phyloP scores from a whole-genome alignment of 2,888 invertebrate species.

The Allygus modestus region DNA sequence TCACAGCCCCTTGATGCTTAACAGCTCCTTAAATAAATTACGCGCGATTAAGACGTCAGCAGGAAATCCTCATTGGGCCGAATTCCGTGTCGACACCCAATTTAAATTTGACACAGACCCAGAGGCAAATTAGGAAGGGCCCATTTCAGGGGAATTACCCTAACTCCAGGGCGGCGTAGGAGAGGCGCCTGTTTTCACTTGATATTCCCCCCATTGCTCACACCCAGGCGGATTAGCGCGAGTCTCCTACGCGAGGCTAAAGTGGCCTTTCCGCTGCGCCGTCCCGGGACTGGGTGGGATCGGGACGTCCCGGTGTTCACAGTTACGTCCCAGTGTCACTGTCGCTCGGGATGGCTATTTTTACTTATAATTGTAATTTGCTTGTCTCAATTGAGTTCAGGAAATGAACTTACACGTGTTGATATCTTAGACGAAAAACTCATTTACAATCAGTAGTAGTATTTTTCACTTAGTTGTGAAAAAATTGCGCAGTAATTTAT shows the following conservation, averaged over 20 bases:
- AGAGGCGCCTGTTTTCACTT: constrained; percentile 36
- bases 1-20: not conserved
- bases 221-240: constrained; percentile 42
- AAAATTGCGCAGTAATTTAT: no score
- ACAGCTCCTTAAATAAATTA: not conserved
- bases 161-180: constrained; percentile 35
- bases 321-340: not conserved
- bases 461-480: no score
- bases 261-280: constrained; percentile 35
- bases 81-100: constrained; percentile 20
- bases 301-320: not conserved
- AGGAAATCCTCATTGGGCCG: constrained; percentile 28
- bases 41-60: not conserved
- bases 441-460: no score
- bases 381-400: no score
- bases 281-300: not conserved
- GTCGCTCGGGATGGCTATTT: no score
- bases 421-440: no score
- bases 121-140: constrained; percentile 33
- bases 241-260: constrained; percentile 17
- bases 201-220: not conserved
- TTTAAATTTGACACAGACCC: constrained; percentile 31
- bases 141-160: constrained; percentile 2
- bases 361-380: no score
- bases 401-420: no score